These are phyloP conservation scores for Seriola quinqueradiata DNA, from an alignment of 2,113 vertebrate species.

Conservation along the genomic window DNA sequence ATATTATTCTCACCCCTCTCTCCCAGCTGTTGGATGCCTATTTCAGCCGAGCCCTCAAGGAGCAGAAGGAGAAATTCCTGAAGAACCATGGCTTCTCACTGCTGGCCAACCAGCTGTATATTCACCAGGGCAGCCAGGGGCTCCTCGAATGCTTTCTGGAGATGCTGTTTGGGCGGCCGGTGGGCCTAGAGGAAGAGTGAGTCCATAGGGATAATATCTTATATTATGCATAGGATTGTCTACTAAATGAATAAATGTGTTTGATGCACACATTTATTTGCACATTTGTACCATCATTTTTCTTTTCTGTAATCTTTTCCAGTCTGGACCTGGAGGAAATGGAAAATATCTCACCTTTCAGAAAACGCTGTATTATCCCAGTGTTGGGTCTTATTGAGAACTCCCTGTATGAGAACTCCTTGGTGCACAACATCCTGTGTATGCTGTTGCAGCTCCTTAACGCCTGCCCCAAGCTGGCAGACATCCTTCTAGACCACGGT, in stretches of 20 bases:
- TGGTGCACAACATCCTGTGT: conserved; percentile 93
- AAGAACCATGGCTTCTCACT: conserved; percentile 97
- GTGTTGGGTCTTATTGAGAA: conserved; percentile 96
- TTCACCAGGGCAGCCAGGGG: conserved; percentile 93
- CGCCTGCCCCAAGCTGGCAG: conserved; percentile 95
- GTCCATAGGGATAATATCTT: conserved; percentile 29
- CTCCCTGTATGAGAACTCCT: conserved; percentile 92
- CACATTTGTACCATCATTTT: background rate
- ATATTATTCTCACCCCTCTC: conserved; percentile 11
- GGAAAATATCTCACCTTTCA: conserved; percentile 91
- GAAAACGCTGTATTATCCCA: conserved; percentile 94
- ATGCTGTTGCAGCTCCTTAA: conserved; percentile 95
- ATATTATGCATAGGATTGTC: conserved; percentile 7
- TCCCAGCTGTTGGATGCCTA: conserved; percentile 94
- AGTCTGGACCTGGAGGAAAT: conserved; percentile 96
- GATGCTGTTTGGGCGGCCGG: conserved; percentile 92
- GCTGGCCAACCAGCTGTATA: conserved; percentile 96
- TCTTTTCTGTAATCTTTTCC: conserved; percentile 26
- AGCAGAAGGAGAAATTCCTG: conserved; percentile 97
- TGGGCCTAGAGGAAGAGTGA: conserved; percentile 96
- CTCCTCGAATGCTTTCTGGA: conserved; percentile 93
- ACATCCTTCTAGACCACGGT: conserved; percentile 96
- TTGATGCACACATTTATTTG: background rate
- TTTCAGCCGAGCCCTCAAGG: conserved; percentile 94
- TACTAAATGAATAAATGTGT: background rate